These are phyloP conservation scores for Panagrolaimus sp. DNA, from an alignment of 1,140 invertebrate species.

Conservation along the genomic window DNA sequence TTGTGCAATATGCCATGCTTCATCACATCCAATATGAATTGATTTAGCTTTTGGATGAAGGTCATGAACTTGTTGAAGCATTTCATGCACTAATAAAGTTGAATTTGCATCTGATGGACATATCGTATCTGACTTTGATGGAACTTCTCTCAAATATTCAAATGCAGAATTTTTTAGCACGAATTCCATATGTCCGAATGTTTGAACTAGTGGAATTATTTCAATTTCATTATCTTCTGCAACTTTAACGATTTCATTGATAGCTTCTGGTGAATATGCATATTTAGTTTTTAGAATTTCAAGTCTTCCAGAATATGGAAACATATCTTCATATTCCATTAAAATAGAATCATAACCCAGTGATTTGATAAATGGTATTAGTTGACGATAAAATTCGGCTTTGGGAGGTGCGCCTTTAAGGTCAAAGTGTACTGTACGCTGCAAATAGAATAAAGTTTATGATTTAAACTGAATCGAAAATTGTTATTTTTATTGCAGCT, in stretches of 20 bases:
- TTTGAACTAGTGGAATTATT: constrained; percentile 76
- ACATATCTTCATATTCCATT: constrained; percentile 96
- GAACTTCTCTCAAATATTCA: constrained; percentile 61
- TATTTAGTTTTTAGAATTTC: constrained; percentile 68
- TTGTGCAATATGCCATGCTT: constrained; percentile 53
- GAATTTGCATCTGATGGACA: constrained; percentile 62
- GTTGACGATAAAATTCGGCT: constrained; percentile 66
- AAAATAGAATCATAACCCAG: constrained; percentile 81
- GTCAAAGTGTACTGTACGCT: constrained; percentile 72
- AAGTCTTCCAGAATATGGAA: constrained; percentile 74
- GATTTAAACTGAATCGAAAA: no score
- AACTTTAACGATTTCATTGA: constrained; percentile 63
- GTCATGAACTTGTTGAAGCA: constrained; percentile 64
- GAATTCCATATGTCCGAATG: constrained; percentile 82
- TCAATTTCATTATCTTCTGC: constrained; percentile 65
- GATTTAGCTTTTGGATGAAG: constrained; percentile 57
- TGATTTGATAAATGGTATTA: constrained; percentile 71
- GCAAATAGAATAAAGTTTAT: neutral
- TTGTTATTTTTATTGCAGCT: no score
- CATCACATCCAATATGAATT: constrained; percentile 62
- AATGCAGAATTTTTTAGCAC: constrained; percentile 54
- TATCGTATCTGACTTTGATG: constrained; percentile 58
- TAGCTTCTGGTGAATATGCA: constrained; percentile 70
- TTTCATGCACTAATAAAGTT: constrained; percentile 61
- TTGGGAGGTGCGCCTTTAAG: constrained; percentile 78